These are phyloP conservation scores for Terrapene triunguis DNA, from an alignment of 2,113 vertebrate genomes.

Conservation along the genomic window DNA sequence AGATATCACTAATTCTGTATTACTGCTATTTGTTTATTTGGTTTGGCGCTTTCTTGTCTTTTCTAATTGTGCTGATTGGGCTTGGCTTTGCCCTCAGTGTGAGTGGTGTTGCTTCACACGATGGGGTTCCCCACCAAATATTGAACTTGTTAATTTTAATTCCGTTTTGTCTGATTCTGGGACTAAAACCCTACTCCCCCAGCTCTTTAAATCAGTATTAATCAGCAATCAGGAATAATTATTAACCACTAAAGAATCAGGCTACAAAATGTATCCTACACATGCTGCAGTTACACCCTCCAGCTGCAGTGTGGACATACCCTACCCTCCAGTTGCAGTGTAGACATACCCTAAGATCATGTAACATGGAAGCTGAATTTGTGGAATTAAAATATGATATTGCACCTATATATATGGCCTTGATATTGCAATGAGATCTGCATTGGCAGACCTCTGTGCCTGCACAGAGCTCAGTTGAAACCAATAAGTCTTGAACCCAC, in stretches of 20 bases:
- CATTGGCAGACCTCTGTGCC: neutral
- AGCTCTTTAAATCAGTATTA: neutral
- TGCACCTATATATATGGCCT: neutral
- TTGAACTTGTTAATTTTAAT: neutral
- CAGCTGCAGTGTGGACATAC: neutral
- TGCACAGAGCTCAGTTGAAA: neutral
- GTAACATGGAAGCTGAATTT: neutral
- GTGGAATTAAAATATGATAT: neutral
- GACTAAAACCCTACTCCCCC: neutral
- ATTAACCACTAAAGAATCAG: neutral
- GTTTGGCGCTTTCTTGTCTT: neutral
- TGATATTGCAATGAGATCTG: neutral
- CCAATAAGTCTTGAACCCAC: neutral
- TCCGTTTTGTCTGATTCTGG: neutral
- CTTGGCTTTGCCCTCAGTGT: neutral
- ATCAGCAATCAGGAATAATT: neutral
- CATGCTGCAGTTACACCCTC: neutral
- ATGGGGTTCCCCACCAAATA: neutral
- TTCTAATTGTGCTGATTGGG: neutral
- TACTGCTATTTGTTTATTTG: neutral
- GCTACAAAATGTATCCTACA: neutral
- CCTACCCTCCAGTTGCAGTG: neutral
- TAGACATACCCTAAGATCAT: neutral
- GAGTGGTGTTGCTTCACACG: neutral
- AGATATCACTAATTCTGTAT: neutral